Base-by-base conservation (phyloP, 2,888 invertebrate genomes). In the Cephus rjabovi region DNA sequence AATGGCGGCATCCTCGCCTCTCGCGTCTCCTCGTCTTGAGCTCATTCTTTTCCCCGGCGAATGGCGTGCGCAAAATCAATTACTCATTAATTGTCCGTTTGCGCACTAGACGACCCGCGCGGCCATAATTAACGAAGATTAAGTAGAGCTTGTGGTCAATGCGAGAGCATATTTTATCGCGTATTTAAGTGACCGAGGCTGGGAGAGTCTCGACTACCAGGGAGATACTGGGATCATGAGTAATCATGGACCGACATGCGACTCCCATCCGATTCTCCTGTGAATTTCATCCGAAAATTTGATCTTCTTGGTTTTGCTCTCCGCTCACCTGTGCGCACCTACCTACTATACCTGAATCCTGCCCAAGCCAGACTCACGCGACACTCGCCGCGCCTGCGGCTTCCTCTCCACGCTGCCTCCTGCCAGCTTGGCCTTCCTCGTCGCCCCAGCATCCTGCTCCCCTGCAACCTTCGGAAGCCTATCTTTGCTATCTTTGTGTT, bases 61-160 rank as follows among this genome's bases (percentile, higher is more conserved):
- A 85, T 90, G 83, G 89, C 90, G 89, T 90, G 90, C 85, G 87
- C 87, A 86, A 87, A 89, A 89, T 90, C 90, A 89, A 90, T 90
- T 90, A 90, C 87, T 90, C 88, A 90, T 86, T 85, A 87, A 89
- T 89, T 86, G 87, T 85, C 81, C 81, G 85, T 84, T 85, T 81
- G 82, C 73, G 73, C 73, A 30, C 71, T 69, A 56, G 76, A 79
- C 78, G 79, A 80, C 79, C 87, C 85, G 75, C 87, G 87, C 85
- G 86, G 81, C 84, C 84, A 86, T 89, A 90, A 90, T 90, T 90
- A 90, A 89, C 87, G 84, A 83, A 88, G 90, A 90, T 89, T 88
- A 89, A 89, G 87, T 87, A 86, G 85, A 79, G 82, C 85, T 82
- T 76, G 81, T 80, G 77, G 82, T 35, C 75, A 73, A 34, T 34